These are phyloP conservation scores for Tetropium fuscum DNA, from an alignment of 2,888 invertebrate species.

Conservation along the genomic window DNA sequence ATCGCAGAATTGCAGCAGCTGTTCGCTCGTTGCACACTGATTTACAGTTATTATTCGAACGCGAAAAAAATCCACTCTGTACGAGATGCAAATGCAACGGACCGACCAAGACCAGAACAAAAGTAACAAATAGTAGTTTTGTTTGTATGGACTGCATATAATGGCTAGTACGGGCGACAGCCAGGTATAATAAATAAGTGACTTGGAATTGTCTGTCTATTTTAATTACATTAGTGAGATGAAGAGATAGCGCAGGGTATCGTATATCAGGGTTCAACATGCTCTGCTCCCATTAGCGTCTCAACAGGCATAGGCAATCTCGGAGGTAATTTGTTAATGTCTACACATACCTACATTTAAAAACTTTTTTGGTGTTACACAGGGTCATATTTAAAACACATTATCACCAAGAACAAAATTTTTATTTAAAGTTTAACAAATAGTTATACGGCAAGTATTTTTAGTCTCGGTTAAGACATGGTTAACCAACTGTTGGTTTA, in stretches of 20 bases:
- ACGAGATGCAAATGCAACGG: conserved; percentile 34
- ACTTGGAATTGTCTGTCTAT: conserved; percentile 61
- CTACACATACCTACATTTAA: too few relatives aligned
- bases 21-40: conserved; percentile 8
- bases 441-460: too few relatives aligned
- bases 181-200: conserved; percentile 60
- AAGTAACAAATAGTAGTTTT: conserved; percentile 38
- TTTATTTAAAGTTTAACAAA: too few relatives aligned
- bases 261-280: conserved; percentile 54
- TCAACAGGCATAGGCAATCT: background rate
- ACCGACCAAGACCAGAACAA: conserved; percentile 27
- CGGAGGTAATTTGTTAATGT: too few relatives aligned
- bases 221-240: conserved; percentile 65
- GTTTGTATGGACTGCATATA: conserved; percentile 37
- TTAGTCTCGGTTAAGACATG: too few relatives aligned
- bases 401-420: too few relatives aligned
- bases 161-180: conserved; percentile 41
- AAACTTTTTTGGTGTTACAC: too few relatives aligned
- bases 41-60: conserved; percentile 25
- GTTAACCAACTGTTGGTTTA: too few relatives aligned
- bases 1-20: conserved; percentile 16
- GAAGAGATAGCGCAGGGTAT: conserved; percentile 60
- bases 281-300: conserved; percentile 7
- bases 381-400: too few relatives aligned
- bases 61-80: conserved; percentile 33